Conservation (phyloP, 1,140 invertebrate genomes). For the Aethina tumida region DNA sequence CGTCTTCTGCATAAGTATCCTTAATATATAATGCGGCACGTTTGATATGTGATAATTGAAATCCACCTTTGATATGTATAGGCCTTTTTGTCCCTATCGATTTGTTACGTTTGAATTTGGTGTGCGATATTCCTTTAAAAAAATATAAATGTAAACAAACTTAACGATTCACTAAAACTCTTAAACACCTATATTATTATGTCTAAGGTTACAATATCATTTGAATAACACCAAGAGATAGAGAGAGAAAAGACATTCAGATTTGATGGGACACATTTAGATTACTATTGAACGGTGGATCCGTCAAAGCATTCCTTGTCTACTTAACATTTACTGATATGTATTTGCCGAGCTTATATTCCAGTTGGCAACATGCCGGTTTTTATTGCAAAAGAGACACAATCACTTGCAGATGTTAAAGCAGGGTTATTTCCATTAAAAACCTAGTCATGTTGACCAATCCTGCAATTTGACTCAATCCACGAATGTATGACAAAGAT, state of each 20-base stretch:
- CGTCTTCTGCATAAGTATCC: no score
- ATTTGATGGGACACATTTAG: not conserved
- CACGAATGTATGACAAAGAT: no score
- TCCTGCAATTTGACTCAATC: no score
- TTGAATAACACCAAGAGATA: conserved; percentile 22
- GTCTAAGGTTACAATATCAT: no score
- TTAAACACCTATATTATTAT: conserved; percentile 15
- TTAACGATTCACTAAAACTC: conserved; percentile 10
- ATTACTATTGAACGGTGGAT: conserved; percentile 8
- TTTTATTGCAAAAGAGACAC: conserved; percentile 25
- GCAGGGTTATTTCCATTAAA: no score
- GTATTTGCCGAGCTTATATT: conserved; percentile 13
- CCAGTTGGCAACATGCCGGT: not conserved
- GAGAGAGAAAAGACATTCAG: conserved; percentile 12
- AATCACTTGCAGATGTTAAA: conserved; percentile 23
- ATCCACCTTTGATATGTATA: conserved; percentile 27
- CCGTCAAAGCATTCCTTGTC: conserved; percentile 1
- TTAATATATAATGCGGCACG: conserved; percentile 28
- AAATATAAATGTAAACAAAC: conserved; percentile 7
- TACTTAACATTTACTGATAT: conserved; percentile 24
- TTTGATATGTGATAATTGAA: conserved; percentile 22
- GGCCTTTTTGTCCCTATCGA: conserved; percentile 18
- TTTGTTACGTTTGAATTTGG: conserved; percentile 13
- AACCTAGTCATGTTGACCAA: no score
- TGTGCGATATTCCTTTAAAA: conserved; percentile 17